Evolutionary conservation across 2,888 invertebrate genomes (phyloP).

Genomic region (Perizoma flavofasciatum): DNA sequence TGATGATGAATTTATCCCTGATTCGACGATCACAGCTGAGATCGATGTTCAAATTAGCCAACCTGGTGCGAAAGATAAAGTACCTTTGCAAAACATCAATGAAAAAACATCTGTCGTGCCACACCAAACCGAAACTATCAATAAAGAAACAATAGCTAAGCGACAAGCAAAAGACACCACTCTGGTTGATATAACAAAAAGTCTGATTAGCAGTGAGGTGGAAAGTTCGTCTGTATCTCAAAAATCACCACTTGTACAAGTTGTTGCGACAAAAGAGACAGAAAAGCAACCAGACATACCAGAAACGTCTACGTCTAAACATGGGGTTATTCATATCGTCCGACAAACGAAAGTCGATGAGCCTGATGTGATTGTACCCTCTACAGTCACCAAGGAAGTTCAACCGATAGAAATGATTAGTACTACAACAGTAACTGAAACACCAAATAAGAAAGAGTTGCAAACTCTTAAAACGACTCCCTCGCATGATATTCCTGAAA

Average conservation of each 20-base stretch:
- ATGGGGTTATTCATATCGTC: slow-evolving; percentile 21
- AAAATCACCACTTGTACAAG: slow-evolving; percentile 5
- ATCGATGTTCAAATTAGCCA: slow-evolving; percentile 54
- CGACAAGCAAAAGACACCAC: slow-evolving; percentile 21
- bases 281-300: slow-evolving; percentile 5
- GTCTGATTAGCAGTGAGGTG: slow-evolving; percentile 43
- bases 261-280: slow-evolving; percentile 1
- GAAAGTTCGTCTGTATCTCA: slow-evolving; percentile 32
- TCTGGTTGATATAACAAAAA: slow-evolving; percentile 36
- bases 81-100: slow-evolving; percentile 25
- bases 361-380: slow-evolving; percentile 22
- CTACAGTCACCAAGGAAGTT: slow-evolving; percentile 20
- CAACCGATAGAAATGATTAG: slow-evolving; percentile 21
- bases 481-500: slow-evolving; percentile 17
- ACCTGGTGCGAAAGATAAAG: slow-evolving; percentile 25
- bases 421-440: slow-evolving; percentile 20
- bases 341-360: slow-evolving; percentile 25
- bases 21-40: slow-evolving; percentile 58
- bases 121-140: slow-evolving; percentile 22
- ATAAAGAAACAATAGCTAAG: slow-evolving; percentile 6
- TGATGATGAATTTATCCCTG: slow-evolving; percentile 69
- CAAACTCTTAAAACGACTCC: slow-evolving; percentile 12
- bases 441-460: slow-evolving; percentile 17
- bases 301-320: slow-evolving; percentile 15
- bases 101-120: slow-evolving; percentile 18